Base-by-base conservation (phyloP, 2,888 invertebrate genomes). In the Lamellibrachia columna region DNA sequence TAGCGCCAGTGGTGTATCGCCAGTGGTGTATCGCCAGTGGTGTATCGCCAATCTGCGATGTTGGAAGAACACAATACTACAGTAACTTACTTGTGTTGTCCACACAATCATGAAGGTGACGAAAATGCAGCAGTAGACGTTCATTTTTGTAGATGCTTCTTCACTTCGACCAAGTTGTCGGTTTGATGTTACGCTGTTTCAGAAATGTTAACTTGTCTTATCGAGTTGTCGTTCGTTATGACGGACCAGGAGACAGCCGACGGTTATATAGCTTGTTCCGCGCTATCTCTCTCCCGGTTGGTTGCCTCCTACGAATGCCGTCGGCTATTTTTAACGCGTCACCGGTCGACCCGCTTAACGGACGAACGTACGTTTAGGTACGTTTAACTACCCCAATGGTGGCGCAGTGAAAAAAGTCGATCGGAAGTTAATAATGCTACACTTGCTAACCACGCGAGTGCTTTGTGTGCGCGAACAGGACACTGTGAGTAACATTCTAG, bases 351-450 rank as follows among this genome's bases (percentile, higher is more conserved):
- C 22, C 75, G 2, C 6, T 22, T 22, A 75, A 75, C 55, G 75
- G 75, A 75, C 22, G 75, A 22, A 60, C 15, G 4, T 11, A 15
- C 60, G 60, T 15, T 75, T 75, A 60, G 60, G 4, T 11, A 15
- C 60, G 60, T 15, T 75, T 75, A 75, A 22, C 75, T 75, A 75
- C 22, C 75, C 75, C 75, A 75, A n/a, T n/a, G 15, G 15, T 4
- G 75, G 75, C 75, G n/a, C n/a, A 75, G 22, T 75, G n/a, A 75
- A 75, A 22, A 75, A 22, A 75, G n/a, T 15, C 75, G 75, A 75
- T 22, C 75, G 75, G 75, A 75, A 75, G 75, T 75, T 15, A 75
- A 75, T 75, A 75, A 75, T n/a, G 75, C 75, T 75, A 75, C 75
- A 75, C 75, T 75, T 75, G 75, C 75, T 75, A 75, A 75, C 22